These are phyloP conservation scores for Pocillopora damicornis DNA, from an alignment of 64 coral and sea anemone species.

Conservation along the genomic window DNA sequence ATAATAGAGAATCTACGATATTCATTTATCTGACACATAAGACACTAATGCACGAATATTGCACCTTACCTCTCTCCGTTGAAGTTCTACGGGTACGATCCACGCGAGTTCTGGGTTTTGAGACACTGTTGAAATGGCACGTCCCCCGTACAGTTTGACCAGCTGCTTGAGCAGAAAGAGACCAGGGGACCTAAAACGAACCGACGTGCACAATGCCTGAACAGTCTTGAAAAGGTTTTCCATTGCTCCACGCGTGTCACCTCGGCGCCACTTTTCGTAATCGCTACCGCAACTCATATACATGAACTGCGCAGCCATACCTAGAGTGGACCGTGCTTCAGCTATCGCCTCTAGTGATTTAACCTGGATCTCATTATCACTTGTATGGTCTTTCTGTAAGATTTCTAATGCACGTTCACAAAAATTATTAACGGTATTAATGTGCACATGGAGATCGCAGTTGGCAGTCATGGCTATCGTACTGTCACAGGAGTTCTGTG, in stretches of 20 bases:
- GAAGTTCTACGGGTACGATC: conserved; percentile 33
- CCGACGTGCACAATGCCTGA: background rate
- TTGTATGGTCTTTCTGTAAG: background rate
- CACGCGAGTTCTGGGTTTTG: conserved; percentile 14
- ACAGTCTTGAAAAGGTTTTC: background rate
- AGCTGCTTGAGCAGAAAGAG: conserved; percentile 47
- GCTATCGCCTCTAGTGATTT: conserved; percentile 38
- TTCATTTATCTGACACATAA: too few relatives aligned
- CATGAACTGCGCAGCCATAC: conserved; percentile 22
- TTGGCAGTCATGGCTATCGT: background rate
- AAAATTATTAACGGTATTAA: background rate
- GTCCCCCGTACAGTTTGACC: conserved; percentile 38
- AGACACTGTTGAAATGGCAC: conserved; percentile 12
- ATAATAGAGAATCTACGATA: too few relatives aligned
- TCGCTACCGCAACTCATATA: conserved; percentile 7
- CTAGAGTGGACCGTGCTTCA: conserved; percentile 13
- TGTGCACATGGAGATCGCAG: background rate
- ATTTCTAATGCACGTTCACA: background rate
- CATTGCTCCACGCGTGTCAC: background rate
- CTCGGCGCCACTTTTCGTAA: background rate
- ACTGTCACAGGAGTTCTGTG: conserved; percentile 11
- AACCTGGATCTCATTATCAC: conserved; percentile 11
- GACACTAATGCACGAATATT: too few relatives aligned
- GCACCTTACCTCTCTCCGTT: background rate
- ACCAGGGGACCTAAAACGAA: conserved; percentile 3